Base-by-base conservation (phyloP, 2,888 invertebrate genomes). In the Aradus depressus region DNA sequence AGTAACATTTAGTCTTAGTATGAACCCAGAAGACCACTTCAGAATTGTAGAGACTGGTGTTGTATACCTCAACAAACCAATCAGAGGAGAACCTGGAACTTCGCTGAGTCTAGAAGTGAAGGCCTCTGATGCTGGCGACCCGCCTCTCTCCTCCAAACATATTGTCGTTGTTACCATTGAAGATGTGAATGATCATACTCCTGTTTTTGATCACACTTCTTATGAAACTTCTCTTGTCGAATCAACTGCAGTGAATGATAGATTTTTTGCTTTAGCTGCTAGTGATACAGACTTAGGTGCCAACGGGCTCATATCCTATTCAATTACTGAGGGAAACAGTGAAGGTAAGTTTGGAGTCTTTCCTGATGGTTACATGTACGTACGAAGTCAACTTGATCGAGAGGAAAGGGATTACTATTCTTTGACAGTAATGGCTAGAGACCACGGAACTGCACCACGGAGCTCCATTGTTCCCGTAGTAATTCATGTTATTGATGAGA, bases 111-210 rank as follows among this genome's bases (percentile, higher is more conserved):
- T 89, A 12, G 89, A 90, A 68, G 81, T 91, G 19, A 82, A 80
- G 42, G 90, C 89, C 16, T 80, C 81, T n/a, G 92, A 92, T 68
- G 81, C 83, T 47, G 91, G 90, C 4, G 75, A 72, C 53, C 83
- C 81, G 6, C 71, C 83, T 6, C 70, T 90, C 43, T 79, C 82
- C 16, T 81, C 87, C 0, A 84, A 81, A 61, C 81, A 87, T 61
- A 74, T 76, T 5, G 76, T 90, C 38, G 73, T 77, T 23, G 76
- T 86, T 35, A 76, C 76, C 19, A 76, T 92, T 53, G 80, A 81
- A 61, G 93, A 95, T 66, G 89, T 93, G 2, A 96, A 96, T 67
- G 91, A 95, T 68, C 92, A 95, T 64, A 92, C 92, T 1, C 95
- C 95, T 8, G 84, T 89, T 2, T 96, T 96, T 68, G 86, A 88